A percentile compares a stretch with the other conserved stretches of the same genome.
phyloP scores from a whole-genome alignment of 2,797 vertebrate genomes.

The Macropus fuliginosus region DNA sequence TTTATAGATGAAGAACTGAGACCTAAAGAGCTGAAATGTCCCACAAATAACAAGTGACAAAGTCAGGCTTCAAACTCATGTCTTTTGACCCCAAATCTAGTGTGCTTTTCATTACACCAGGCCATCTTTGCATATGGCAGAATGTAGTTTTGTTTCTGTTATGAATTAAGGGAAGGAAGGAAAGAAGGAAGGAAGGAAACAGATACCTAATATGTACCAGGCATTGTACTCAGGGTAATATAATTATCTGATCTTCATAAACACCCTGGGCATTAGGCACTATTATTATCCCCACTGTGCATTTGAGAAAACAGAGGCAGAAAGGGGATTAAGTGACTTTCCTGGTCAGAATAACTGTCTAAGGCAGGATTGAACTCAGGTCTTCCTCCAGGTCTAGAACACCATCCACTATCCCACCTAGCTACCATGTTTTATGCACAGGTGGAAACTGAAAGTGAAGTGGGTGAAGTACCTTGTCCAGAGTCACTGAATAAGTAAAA shows the following conservation, averaged over 20 bases:
- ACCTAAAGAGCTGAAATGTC: neutral
- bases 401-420: too few relatives aligned
- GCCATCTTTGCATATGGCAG: neutral
- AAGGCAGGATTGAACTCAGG: neutral
- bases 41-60: neutral
- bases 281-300: neutral
- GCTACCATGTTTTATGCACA: neutral
- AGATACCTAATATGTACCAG: too few relatives aligned
- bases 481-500: neutral
- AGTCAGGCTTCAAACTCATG: neutral
- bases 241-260: neutral
- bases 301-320: neutral
- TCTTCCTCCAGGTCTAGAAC: too few relatives aligned
- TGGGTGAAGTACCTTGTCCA: neutral
- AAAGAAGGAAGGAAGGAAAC: neutral
- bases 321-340: neutral
- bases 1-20: neutral
- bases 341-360: neutral
- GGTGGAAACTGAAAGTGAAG: neutral
- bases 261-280: neutral
- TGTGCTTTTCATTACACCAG: neutral
- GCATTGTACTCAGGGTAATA: neutral
- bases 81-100: neutral
- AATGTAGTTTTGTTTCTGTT: neutral
- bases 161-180: constrained; percentile 1